Percentiles rank a stretch among this genome's conserved stretches.
Evolutionary conservation across 2,797 vertebrate species (phyloP).

Genomic region (Parauchenoglanis ngamensis): DNA sequence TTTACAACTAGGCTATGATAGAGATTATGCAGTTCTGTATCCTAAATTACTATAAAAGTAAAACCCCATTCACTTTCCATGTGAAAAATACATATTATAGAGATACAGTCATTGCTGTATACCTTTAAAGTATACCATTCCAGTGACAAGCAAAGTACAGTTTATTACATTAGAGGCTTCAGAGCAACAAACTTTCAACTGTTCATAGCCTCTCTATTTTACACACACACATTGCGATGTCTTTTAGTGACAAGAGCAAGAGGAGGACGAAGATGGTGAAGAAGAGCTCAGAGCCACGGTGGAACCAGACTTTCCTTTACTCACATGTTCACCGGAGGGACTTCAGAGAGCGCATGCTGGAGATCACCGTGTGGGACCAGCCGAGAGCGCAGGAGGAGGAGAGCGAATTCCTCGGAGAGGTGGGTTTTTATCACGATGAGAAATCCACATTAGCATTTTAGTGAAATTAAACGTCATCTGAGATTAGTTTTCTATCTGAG

Average conservation of each 20-base stretch:
- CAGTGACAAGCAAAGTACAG: background rate
- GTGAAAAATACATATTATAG: background rate
- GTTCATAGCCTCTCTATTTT: background rate
- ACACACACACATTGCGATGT: background rate
- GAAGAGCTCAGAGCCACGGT: slow-evolving; percentile 85
- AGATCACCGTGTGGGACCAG: slow-evolving; percentile 89
- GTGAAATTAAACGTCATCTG: background rate
- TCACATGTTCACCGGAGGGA: slow-evolving; percentile 86
- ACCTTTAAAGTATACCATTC: background rate
- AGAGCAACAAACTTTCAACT: background rate
- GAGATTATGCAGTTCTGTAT: background rate
- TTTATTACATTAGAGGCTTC: background rate
- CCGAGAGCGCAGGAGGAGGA: slow-evolving; percentile 87
- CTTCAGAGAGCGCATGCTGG: slow-evolving; percentile 88
- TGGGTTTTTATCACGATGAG: slow-evolving; percentile 54
- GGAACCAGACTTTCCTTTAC: slow-evolving; percentile 90
- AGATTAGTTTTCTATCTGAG: background rate
- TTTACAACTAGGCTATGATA: background rate
- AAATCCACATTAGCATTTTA: background rate
- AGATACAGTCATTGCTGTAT: background rate
- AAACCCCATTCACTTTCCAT: background rate
- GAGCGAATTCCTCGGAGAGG: slow-evolving; percentile 89
- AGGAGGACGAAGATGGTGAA: slow-evolving; percentile 88
- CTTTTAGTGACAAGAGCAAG: slow-evolving; percentile 84
- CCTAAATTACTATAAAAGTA: background rate